These are phyloP conservation scores for Morone saxatilis DNA, from an alignment of 2,113 vertebrate species.

Conservation along the genomic window DNA sequence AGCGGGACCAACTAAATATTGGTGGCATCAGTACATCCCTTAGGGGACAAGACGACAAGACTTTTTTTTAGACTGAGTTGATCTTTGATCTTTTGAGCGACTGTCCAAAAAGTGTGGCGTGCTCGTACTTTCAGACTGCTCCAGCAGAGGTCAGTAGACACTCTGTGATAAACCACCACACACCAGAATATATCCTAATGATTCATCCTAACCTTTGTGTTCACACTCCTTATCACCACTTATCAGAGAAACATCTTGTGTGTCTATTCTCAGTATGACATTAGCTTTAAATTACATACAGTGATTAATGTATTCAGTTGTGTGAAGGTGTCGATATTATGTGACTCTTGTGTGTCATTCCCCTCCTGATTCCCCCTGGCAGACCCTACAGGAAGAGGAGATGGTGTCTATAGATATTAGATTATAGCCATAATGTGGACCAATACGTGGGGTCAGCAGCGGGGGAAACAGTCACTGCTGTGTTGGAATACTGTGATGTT, in stretches of 20 bases:
- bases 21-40: slow-evolving; percentile 20
- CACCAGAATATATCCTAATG: slow-evolving; percentile 47
- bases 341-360: slow-evolving; percentile 73
- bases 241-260: slow-evolving; percentile 46
- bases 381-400: slow-evolving; percentile 27
- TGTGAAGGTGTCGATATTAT: slow-evolving; percentile 76
- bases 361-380: slow-evolving; percentile 44
- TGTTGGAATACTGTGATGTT: slow-evolving; percentile 76
- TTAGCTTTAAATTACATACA: slow-evolving; percentile 74
- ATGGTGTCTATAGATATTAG: slow-evolving; percentile 38
- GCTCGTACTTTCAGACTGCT: slow-evolving; percentile 44
- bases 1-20: slow-evolving; percentile 54
- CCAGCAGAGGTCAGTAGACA: slow-evolving; percentile 42
- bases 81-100: slow-evolving; percentile 25
- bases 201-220: slow-evolving; percentile 52
- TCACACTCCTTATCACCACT: slow-evolving; percentile 51
- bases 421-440: slow-evolving; percentile 40
- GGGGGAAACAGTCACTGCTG: slow-evolving; percentile 75
- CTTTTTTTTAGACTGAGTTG: slow-evolving; percentile 2
- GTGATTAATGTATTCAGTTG: slow-evolving; percentile 74
- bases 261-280: slow-evolving; percentile 70
- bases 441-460: slow-evolving; percentile 58
- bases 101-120: neutral
- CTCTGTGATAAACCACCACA: slow-evolving; percentile 45
- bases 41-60: slow-evolving; percentile 20